Conservation (phyloP, 2,797 vertebrate species). For the Margarornis squamiger region DNA sequence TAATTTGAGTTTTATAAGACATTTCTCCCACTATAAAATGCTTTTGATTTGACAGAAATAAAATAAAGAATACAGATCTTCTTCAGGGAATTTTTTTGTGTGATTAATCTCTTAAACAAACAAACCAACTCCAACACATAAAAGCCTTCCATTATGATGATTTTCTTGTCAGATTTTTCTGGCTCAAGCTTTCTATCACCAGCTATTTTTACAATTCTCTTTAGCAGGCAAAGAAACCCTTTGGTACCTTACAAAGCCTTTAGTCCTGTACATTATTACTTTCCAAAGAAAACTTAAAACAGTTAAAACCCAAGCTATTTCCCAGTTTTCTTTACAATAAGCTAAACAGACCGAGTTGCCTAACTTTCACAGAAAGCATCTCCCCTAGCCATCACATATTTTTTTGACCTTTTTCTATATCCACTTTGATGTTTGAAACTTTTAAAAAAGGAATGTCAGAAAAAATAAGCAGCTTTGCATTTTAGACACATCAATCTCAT, state of each 20-base stretch:
- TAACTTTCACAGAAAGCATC: background rate
- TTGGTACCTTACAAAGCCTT: background rate
- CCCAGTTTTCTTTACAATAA: background rate
- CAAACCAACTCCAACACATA: background rate
- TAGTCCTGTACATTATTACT: background rate
- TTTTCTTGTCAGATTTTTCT: background rate
- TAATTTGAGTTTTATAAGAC: background rate
- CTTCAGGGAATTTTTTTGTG: background rate
- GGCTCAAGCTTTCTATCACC: background rate
- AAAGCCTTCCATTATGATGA: background rate
- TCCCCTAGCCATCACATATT: background rate
- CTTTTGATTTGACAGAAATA: background rate
- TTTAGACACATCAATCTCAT: background rate
- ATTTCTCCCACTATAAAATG: background rate
- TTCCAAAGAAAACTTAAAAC: background rate
- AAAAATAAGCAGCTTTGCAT: background rate
- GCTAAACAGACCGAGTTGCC: background rate
- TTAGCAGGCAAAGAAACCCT: background rate
- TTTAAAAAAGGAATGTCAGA: background rate
- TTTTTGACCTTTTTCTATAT: background rate
- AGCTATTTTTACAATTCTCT: background rate
- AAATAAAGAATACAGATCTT: background rate
- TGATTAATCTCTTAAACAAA: background rate
- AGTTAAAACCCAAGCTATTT: background rate
- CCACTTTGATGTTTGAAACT: background rate